A percentile compares a stretch with the other conserved stretches of the same genome.
Conservation (phyloP, 2,888 invertebrate species). For the Zhuqinia jingwanae region DNA sequence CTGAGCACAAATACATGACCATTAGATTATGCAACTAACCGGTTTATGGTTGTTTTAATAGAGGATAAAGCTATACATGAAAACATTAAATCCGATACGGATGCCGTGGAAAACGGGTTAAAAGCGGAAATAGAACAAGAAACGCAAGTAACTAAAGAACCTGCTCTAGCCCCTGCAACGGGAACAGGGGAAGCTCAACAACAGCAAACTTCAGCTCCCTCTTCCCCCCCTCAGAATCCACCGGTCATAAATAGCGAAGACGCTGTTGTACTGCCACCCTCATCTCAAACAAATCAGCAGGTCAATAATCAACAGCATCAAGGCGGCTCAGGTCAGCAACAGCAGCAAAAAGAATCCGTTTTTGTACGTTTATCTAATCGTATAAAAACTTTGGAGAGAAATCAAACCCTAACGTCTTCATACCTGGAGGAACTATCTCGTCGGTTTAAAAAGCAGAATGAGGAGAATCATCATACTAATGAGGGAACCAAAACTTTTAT, state of each 20-base stretch:
- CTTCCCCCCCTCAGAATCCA: neutral
- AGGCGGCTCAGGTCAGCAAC: conserved; percentile 38
- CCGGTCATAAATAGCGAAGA: neutral
- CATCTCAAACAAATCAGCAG: neutral
- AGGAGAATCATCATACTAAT: conserved; percentile 84
- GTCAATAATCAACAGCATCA: neutral
- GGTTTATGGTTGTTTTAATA: neutral
- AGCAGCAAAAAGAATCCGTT: conserved; percentile 93
- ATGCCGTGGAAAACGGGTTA: neutral
- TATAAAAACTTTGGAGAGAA: conserved; percentile 95
- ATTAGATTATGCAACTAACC: too few species aligned
- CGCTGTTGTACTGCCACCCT: neutral
- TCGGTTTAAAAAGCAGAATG: conserved; percentile 97
- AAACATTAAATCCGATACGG: neutral
- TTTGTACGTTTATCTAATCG: conserved; percentile 97
- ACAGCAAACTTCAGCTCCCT: neutral
- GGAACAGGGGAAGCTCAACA: neutral
- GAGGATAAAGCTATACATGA: neutral
- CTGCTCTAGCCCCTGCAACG: neutral
- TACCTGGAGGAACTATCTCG: conserved; percentile 98
- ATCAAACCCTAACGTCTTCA: conserved; percentile 97
- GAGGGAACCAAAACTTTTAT: conserved; percentile 73
- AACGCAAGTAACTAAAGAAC: neutral
- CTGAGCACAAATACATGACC: neutral
- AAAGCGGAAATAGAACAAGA: conserved; percentile 2